Percentiles rank a stretch among this genome's conserved stretches.
phyloP scores from a whole-genome alignment of 92 coral and sea anemone genomes.

The Diadumene lineata region DNA sequence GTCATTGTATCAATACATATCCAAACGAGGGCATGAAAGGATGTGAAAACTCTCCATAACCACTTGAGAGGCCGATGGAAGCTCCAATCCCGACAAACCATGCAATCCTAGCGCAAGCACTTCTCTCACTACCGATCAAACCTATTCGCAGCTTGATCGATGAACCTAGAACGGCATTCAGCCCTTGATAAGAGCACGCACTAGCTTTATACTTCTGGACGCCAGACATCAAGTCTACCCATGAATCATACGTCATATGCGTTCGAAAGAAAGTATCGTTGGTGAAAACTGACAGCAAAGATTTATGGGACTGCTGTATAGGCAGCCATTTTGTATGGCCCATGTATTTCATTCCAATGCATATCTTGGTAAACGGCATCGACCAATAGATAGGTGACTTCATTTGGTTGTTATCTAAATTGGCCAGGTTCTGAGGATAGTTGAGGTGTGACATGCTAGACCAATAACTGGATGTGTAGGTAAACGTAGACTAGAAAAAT shows the following conservation, averaged over 20 bases:
- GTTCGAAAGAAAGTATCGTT: neutral
- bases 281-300: constrained; percentile 7
- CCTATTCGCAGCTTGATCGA: constrained; percentile 7
- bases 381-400: constrained; percentile 20
- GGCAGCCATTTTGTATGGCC: constrained; percentile 11
- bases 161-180: neutral
- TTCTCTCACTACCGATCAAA: neutral
- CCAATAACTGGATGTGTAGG: constrained; percentile 1
- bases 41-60: neutral
- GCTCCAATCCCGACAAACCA: constrained; percentile 17
- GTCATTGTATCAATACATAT: constrained; percentile 15
- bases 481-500: constrained; percentile 8
- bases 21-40: neutral
- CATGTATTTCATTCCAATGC: constrained; percentile 18
- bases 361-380: neutral
- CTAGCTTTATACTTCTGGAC: neutral
- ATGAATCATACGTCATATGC: neutral
- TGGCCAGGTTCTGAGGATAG: constrained; percentile 8
- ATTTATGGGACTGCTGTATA: neutral
- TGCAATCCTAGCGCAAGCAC: neutral
- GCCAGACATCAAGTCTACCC: neutral
- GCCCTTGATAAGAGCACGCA: neutral
- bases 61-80: neutral
- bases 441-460: neutral
- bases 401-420: constrained; percentile 4